A percentile compares a stretch with the other conserved stretches of the same genome.
phyloP scores from a whole-genome alignment of 2,113 vertebrate genomes.

The Chaetura pelagica region DNA sequence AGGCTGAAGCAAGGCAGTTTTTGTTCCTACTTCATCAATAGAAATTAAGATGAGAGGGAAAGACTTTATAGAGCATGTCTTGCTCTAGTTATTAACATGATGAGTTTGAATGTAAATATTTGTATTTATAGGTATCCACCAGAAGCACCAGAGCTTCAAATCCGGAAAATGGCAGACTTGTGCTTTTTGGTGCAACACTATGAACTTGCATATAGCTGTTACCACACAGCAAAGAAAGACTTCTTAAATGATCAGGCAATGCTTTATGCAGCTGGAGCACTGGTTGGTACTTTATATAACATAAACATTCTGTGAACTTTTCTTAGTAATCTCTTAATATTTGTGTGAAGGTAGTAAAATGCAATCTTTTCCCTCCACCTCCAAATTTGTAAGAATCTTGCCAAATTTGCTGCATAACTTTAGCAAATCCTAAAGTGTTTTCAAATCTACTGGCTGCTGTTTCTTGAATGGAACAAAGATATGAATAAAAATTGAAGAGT shows the following conservation, averaged over 20 bases:
- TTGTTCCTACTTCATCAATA: neutral
- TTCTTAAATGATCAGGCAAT: slow-evolving; percentile 98
- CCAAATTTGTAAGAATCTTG: neutral
- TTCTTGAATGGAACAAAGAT: neutral
- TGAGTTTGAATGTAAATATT: slow-evolving; percentile 41
- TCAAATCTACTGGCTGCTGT: neutral
- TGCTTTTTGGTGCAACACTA: slow-evolving; percentile 99
- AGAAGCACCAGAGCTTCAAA: slow-evolving; percentile 97
- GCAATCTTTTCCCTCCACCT: neutral
- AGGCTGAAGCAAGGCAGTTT: neutral
- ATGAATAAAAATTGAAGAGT: neutral
- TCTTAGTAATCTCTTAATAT: neutral
- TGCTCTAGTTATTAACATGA: neutral
- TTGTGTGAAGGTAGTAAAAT: neutral
- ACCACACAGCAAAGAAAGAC: slow-evolving; percentile 98
- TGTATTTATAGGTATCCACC: slow-evolving; percentile 89
- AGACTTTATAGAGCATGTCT: neutral
- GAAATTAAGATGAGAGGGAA: neutral
- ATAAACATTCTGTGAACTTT: slow-evolving; percentile 2
- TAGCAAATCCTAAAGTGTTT: neutral
- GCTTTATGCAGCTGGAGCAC: slow-evolving; percentile 95
- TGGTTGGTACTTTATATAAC: slow-evolving; percentile 83
- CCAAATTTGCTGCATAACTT: neutral
- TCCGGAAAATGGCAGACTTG: slow-evolving; percentile 98
- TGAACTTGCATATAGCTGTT: slow-evolving; percentile 96